Conservation (phyloP, 2,888 invertebrate genomes). For the Sinhomidia bicolor region DNA sequence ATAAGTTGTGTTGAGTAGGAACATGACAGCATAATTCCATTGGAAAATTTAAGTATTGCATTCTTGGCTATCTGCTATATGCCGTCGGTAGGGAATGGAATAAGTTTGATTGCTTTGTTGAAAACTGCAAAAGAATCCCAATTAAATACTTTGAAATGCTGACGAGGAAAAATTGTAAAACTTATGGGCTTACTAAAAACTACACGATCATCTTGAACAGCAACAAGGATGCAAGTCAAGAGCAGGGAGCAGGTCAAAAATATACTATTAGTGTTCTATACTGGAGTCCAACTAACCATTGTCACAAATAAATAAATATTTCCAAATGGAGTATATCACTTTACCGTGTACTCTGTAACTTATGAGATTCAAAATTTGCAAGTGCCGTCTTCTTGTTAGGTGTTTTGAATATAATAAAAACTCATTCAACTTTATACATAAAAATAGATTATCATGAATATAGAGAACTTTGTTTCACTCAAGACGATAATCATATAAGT, state of each 20-base stretch:
- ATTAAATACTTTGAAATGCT: not conserved
- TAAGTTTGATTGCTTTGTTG: too few relatives aligned
- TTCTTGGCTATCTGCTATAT: too few relatives aligned
- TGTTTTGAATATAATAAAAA: not conserved
- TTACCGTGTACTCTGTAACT: conserved; percentile 8
- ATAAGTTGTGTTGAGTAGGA: too few relatives aligned
- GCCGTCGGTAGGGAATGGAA: too few relatives aligned
- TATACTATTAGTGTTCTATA: too few relatives aligned
- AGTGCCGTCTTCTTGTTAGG: conserved; percentile 50
- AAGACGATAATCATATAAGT: not conserved
- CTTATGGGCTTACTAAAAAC: too few relatives aligned
- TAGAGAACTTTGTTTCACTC: not conserved
- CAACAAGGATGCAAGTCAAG: too few relatives aligned
- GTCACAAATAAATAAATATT: not conserved
- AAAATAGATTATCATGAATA: not conserved
- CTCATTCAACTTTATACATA: not conserved
- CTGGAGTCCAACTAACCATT: not conserved
- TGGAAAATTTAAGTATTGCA: too few relatives aligned
- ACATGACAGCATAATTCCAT: too few relatives aligned
- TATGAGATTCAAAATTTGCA: conserved; percentile 56
- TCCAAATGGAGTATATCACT: not conserved
- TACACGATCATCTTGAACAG: too few relatives aligned
- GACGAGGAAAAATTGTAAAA: not conserved
- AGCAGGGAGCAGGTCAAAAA: not conserved
- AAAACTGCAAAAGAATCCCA: not conserved